These are phyloP conservation scores for Neostethus bicornis DNA, from an alignment of 2,797 vertebrate genomes.

Conservation along the genomic window DNA sequence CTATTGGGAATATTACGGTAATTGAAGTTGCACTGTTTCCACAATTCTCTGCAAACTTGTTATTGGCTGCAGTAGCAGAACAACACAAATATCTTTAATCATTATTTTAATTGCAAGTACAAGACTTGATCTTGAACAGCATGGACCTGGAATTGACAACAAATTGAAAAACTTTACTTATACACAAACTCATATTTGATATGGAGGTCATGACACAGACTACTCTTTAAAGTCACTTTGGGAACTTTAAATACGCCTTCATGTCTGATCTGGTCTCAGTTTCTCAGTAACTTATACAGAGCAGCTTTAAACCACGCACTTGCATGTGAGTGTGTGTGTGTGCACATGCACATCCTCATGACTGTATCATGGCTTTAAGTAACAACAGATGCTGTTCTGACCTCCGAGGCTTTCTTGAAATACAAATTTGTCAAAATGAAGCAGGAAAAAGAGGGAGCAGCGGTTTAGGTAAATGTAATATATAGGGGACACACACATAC, in stretches of 20 bases:
- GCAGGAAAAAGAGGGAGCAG: conserved; percentile 76
- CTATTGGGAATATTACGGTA: no score
- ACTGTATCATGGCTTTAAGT: conserved; percentile 85
- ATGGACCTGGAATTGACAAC: background rate
- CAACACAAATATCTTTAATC: conserved; percentile 1
- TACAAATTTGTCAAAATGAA: conserved; percentile 92
- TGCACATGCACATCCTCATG: conserved; percentile 1
- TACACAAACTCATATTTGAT: conserved; percentile 5
- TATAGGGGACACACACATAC: conserved; percentile 46
- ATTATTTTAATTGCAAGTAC: background rate
- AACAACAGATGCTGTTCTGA: conserved; percentile 93
- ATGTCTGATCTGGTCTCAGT: conserved; percentile 83
- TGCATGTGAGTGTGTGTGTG: conserved; percentile 31
- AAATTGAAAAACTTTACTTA: conserved; percentile 1
- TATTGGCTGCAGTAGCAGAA: conserved; percentile 25
- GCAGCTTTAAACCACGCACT: conserved; percentile 59
- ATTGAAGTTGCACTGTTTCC: conserved; percentile 29
- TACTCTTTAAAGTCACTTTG: conserved; percentile 71
- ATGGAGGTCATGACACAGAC: conserved; percentile 39
- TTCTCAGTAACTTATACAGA: conserved; percentile 84
- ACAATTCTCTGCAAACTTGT: conserved; percentile 27
- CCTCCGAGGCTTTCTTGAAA: conserved; percentile 95
- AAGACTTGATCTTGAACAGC: background rate
- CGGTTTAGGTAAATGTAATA: conserved; percentile 86
- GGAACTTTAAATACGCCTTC: conserved; percentile 79